Evolutionary conservation across 2,797 vertebrate genomes (phyloP), one percentile per base, ranked within the genome.

Genomic region (Malacoraja senta): DNA sequence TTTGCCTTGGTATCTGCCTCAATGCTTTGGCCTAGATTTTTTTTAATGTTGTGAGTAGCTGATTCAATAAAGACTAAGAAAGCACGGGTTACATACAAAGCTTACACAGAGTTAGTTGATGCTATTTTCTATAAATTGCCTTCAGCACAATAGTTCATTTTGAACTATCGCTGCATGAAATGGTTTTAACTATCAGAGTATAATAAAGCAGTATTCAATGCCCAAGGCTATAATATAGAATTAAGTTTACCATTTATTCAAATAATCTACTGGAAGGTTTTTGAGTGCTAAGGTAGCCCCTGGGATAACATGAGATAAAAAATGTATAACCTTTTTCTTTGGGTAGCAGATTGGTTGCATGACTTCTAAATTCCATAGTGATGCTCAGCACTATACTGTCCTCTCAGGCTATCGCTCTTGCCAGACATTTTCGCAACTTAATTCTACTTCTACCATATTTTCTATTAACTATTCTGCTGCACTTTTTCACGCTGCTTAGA

Each of bases 161-260:
- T 35, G n/a, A 13, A 32, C 76, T 32, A 78, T 78, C n/a, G 13
- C n/a, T 78, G n/a, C 76, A 78, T 32, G 29, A 78, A 78, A 78
- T 76, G n/a, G 76, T n/a, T 78, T 78, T 78, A 78, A 13, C n/a
- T 78, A 32, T 78, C n/a, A 32, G 12, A 32, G 9, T 78, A 78
- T 78, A 78, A 78, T 78, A 32, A 78, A 78, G 77, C 32, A 79
- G 35, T 15, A 35, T 79, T 35, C 77, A 35, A 35, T 79, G 32
- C 77, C 32, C 32, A 83, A 12, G 38, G 7, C 53, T 53, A 83
- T 9, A 53, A 24, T 83, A 58, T 10, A 81, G 21, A 53, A 21
- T 83, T 53, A 83, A 53, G 44, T 83, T 83, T 53, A 83, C 38
- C 21, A 24, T 81, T 83, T 79, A 79, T 79, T 58, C 80, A 83